Base-by-base conservation (phyloP, 2,888 invertebrate species). In the Furcula furcula region DNA sequence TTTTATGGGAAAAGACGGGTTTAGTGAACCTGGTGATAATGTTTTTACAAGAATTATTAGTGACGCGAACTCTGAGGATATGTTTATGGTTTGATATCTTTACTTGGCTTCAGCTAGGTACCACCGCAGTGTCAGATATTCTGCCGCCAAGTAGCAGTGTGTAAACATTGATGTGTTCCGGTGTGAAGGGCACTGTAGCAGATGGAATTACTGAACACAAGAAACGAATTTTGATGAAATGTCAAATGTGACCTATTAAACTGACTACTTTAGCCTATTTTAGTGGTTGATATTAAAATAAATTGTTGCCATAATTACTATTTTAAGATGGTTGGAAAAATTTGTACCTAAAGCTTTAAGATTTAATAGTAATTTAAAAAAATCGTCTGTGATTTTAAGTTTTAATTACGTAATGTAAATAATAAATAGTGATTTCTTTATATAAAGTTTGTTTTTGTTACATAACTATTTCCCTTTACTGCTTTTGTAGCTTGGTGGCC, bases 21-120 rank as follows among this genome's bases (percentile, higher is more conserved):
- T 87, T 39, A n/a, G n/a, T n/a, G 79, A 76, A 15, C 47, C 64
- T 0, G 77, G 76, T 18, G 84, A 79, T 46, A 86, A 87, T 39
- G 73, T 87, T 12, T 84, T 76, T 28, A 73, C 62, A 0, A 71
- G 76, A 1, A 40, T 65, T 9, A 34, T 63, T 5, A 68, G 46
- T 1, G 44, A 12, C 3, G 72, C 86, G 2, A 88, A 88, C 49
- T 29, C 61, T n/a, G 83, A 76, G 25, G 69, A 79, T 30, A 41
- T 45, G 0, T 76, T 84, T 53, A 55, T 61, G 0, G 65, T 65
- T 1, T 68, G 46, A 22, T 2, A n/a, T n/a, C n/a, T n/a, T n/a
- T n/a, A n/a, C n/a, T n/a, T n/a, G n/a, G n/a, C n/a, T n/a, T n/a
- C n/a, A n/a, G n/a, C n/a, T n/a, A n/a, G n/a, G n/a, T n/a, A n/a